phyloP scores from a whole-genome alignment of 1,140 invertebrate genomes.

The Subanguina moxae region DNA sequence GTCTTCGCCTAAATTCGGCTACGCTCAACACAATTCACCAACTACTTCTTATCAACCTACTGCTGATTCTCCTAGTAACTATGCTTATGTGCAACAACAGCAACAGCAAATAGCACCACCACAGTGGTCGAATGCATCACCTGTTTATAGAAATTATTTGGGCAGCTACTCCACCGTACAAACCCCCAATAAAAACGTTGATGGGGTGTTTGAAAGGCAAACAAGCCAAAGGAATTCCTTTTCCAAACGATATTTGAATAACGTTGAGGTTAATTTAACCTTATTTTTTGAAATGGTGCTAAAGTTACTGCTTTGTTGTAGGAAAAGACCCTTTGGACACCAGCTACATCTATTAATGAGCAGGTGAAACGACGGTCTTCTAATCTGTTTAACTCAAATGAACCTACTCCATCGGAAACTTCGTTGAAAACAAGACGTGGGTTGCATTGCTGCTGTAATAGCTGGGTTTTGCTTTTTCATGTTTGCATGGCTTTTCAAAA shows the following conservation, averaged over 20 bases:
- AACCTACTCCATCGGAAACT: neutral
- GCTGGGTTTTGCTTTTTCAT: neutral
- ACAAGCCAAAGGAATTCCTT: slow-evolving; percentile 21
- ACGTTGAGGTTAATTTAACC: slow-evolving; percentile 23
- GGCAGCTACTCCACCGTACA: too few relatives aligned
- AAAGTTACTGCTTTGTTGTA: slow-evolving; percentile 3
- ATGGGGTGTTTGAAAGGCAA: slow-evolving; percentile 8
- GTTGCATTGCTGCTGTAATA: too few relatives aligned
- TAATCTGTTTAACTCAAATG: slow-evolving; percentile 24
- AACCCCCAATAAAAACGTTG: neutral
- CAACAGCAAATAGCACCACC: too few relatives aligned
- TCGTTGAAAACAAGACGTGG: neutral
- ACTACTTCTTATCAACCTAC: neutral
- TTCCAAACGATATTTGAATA: slow-evolving; percentile 38
- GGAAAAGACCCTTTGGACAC: slow-evolving; percentile 15
- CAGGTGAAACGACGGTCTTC: slow-evolving; percentile 11
- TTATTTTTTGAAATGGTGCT: neutral
- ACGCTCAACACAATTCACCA: neutral
- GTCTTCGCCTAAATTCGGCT: neutral
- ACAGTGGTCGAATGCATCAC: too few relatives aligned
- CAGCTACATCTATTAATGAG: slow-evolving; percentile 1
- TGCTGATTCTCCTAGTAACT: neutral
- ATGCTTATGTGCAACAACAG: too few relatives aligned
- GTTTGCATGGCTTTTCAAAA: too few relatives aligned
- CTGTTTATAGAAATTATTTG: too few relatives aligned